These are phyloP conservation scores for Eupithecia tripunctaria DNA, from an alignment of 2,888 invertebrate species.

Conservation along the genomic window DNA sequence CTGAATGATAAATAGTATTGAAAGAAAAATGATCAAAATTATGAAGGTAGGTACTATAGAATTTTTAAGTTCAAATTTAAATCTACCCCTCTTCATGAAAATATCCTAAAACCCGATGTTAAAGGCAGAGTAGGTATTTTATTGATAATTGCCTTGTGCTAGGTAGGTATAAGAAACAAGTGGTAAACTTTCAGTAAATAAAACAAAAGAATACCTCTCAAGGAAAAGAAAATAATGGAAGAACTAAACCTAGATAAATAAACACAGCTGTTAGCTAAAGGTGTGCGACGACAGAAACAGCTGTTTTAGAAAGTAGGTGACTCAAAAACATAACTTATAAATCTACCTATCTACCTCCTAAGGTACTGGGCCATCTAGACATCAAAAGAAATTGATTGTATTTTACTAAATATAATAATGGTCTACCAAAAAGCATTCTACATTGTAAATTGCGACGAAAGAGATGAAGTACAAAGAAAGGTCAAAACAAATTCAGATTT, in stretches of 20 bases:
- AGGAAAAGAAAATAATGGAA: neutral
- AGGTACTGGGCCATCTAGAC: neutral
- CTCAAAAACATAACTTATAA: slow-evolving; percentile 28
- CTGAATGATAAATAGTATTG: too few species aligned
- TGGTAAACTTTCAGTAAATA: neutral
- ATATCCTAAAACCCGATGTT: neutral
- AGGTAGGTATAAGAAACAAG: neutral
- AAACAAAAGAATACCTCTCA: neutral
- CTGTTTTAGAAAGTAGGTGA: slow-evolving; percentile 74
- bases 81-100: neutral
- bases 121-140: neutral
- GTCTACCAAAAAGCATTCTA: neutral
- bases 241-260: slow-evolving; percentile 4
- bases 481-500: slow-evolving; percentile 55
- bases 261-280: slow-evolving; percentile 66
- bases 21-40: too few species aligned
- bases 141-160: neutral
- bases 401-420: neutral
- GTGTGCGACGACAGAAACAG: slow-evolving; percentile 76
- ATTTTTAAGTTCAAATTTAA: neutral
- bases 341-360: neutral
- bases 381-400: neutral
- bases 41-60: too few species aligned
- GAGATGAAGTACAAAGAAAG: slow-evolving; percentile 70
- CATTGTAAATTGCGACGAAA: slow-evolving; percentile 56